A percentile compares a stretch with the other conserved stretches of the same genome.
Conservation (phyloP, 2,113 vertebrate genomes). For the Balaenoptera acutorostrata region DNA sequence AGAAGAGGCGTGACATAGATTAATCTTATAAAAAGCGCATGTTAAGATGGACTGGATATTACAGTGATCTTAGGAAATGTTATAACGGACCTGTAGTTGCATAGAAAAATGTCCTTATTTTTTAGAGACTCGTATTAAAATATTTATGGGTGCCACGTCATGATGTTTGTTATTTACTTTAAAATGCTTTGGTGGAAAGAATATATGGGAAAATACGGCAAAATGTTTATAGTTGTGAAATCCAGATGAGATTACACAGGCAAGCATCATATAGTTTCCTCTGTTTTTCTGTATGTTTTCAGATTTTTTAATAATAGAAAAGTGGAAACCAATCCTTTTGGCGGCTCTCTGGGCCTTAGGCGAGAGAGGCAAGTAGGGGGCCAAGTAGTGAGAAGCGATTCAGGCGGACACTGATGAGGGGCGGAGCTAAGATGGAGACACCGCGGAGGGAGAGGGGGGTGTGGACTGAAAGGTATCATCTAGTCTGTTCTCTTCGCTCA, state of each 20-base stretch:
- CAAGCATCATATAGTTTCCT: not conserved
- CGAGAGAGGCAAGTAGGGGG: not conserved
- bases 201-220: not conserved
- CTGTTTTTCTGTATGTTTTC: not conserved
- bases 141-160: not conserved
- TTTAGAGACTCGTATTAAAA: not conserved
- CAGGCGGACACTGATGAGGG: not conserved
- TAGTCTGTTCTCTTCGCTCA: slow-evolving; percentile 28
- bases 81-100: not conserved
- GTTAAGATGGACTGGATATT: not conserved
- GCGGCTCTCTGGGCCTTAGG: not conserved
- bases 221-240: not conserved
- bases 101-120: not conserved
- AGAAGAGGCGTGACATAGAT: not conserved
- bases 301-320: not conserved
- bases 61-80: not conserved
- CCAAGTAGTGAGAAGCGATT: not conserved
- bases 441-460: not conserved
- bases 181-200: not conserved
- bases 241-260: not conserved
- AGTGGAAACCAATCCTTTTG: not conserved
- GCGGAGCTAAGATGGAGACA: rapidly evolving
- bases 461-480: not conserved
- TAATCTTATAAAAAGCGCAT: not conserved
- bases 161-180: not conserved